phyloP scores from a whole-genome alignment of 2,888 invertebrate genomes.

The Dione vanillae region DNA sequence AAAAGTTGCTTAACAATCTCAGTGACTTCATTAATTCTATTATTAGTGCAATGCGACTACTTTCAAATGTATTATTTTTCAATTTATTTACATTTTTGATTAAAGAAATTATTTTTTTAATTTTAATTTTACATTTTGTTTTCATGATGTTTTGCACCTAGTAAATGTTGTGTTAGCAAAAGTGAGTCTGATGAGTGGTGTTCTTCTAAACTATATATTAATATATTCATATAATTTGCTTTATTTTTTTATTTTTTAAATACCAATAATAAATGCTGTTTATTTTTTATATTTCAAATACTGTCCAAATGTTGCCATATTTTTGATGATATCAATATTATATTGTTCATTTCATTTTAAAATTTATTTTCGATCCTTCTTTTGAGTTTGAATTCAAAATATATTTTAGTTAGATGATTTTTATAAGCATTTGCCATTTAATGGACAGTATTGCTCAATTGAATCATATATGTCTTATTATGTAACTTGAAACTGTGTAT shows the following conservation, averaged over 20 bases:
- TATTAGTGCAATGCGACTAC: slow-evolving; percentile 31
- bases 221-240: background rate
- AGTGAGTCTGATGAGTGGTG: background rate
- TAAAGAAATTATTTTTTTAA: slow-evolving; percentile 36
- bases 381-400: background rate
- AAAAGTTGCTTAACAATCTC: slow-evolving; percentile 4
- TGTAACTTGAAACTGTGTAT: background rate
- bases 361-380: background rate
- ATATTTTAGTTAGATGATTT: slow-evolving; percentile 1
- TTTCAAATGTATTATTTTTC: slow-evolving; percentile 27
- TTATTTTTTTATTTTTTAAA: background rate
- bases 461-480: background rate
- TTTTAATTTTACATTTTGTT: slow-evolving; percentile 25
- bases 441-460: slow-evolving; percentile 16
- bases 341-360: background rate
- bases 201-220: background rate
- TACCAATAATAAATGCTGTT: background rate
- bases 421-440: slow-evolving; percentile 8
- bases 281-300: background rate
- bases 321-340: background rate
- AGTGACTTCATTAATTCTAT: slow-evolving; percentile 19
- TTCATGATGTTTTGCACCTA: slow-evolving; percentile 19
- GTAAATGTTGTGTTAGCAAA: background rate
- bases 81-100: slow-evolving; percentile 30
- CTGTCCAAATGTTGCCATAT: slow-evolving; percentile 14